Conservation (phyloP, 1,140 invertebrate species). For the Zaprionus vittiger region DNA sequence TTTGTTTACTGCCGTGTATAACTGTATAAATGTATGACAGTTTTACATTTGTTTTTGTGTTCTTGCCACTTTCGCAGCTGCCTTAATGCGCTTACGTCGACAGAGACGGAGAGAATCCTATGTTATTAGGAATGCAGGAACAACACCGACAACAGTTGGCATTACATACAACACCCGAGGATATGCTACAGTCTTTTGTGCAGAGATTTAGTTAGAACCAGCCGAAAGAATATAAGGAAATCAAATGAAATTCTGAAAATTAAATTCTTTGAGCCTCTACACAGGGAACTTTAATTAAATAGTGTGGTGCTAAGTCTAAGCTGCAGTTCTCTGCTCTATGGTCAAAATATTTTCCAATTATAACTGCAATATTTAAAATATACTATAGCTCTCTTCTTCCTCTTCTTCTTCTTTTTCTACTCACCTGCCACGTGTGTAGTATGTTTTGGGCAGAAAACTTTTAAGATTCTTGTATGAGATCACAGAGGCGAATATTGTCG, state of each 20-base stretch:
- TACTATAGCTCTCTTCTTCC: background rate
- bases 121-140: constrained; percentile 12
- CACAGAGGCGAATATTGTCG: constrained; percentile 84
- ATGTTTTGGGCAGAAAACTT: constrained; percentile 85
- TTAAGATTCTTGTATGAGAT: constrained; percentile 86
- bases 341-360: background rate
- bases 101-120: constrained; percentile 9
- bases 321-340: background rate
- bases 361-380: background rate
- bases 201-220: constrained; percentile 3
- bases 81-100: constrained; percentile 60
- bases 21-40: constrained; percentile 28
- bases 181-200: constrained; percentile 1
- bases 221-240: constrained; percentile 7
- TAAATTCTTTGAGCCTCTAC: background rate
- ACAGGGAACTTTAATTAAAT: constrained; percentile 2
- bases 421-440: constrained; percentile 84
- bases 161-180: constrained; percentile 39
- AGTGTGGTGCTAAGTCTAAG: background rate
- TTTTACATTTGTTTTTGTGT: constrained; percentile 41
- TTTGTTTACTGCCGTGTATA: constrained; percentile 60
- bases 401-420: constrained; percentile 2
- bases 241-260: background rate
- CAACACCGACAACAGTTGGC: constrained; percentile 58
- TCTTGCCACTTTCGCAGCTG: constrained; percentile 27